These are phyloP conservation scores for Dendrolimus pini DNA, from an alignment of 2,888 invertebrate genomes.

Conservation along the genomic window DNA sequence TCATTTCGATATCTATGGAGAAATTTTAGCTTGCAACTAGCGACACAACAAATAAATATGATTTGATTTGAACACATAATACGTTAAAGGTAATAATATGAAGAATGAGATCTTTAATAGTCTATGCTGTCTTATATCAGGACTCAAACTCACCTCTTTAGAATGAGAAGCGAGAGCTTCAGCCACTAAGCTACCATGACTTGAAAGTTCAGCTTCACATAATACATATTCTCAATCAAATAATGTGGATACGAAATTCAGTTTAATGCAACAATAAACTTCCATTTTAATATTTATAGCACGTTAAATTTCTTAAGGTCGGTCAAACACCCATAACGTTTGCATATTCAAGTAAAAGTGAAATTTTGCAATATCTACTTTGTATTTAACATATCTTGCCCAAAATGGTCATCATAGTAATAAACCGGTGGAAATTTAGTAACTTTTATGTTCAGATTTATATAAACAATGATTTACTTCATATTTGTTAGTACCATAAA, in stretches of 20 bases:
- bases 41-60: no score
- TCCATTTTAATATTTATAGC: neutral
- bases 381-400: neutral
- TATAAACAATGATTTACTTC: neutral
- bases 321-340: neutral
- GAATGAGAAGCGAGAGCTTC: no score
- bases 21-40: no score
- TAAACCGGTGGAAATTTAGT: slow-evolving; percentile 4
- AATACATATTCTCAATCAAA: neutral
- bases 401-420: neutral
- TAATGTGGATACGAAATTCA: slow-evolving; percentile 5
- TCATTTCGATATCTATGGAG: no score
- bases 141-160: no score
- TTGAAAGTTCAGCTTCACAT: no score
- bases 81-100: no score
- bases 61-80: no score
- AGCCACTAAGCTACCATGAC: no score
- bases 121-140: no score
- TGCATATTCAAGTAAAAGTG: neutral
- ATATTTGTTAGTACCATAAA: neutral
- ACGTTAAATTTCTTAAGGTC: neutral
- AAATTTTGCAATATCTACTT: neutral
- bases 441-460: neutral
- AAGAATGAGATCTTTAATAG: no score
- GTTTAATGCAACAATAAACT: neutral